phyloP scores from a whole-genome alignment of 1,140 invertebrate species.

The Muscidifurax raptorellus region DNA sequence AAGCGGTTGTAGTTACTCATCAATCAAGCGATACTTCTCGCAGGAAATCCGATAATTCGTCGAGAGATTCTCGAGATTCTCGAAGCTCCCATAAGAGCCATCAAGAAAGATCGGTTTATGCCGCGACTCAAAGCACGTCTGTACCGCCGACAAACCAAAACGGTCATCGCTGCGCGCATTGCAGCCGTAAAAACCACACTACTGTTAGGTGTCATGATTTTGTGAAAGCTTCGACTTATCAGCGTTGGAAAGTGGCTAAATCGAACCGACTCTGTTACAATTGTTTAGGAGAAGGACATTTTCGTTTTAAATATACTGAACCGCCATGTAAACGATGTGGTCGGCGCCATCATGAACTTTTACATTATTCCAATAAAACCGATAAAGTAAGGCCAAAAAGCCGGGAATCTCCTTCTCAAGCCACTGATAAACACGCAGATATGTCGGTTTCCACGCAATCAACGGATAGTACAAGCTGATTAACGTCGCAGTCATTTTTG shows the following conservation, averaged over 20 bases:
- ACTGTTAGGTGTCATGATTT: not conserved
- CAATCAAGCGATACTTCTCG: not conserved
- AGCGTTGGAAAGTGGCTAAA: not conserved
- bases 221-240: not conserved
- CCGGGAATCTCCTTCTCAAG: not conserved
- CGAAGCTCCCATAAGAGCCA: not conserved
- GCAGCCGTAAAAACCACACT: not conserved
- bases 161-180: not conserved
- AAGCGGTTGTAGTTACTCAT: not conserved
- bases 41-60: not conserved
- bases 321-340: not conserved
- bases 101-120: not conserved
- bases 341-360: not conserved
- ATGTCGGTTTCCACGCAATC: not conserved
- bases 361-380: not conserved
- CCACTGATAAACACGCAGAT: not conserved
- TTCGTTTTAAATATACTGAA: not conserved
- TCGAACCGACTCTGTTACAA: not conserved
- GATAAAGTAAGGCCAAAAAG: too few relatives aligned
- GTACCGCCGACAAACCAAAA: not conserved
- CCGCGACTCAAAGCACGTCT: not conserved
- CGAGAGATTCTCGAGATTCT: not conserved
- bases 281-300: not conserved
- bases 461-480: not conserved
- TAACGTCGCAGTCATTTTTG: not conserved